Base-by-base conservation (phyloP, 1,140 invertebrate species). In the Stenopsyche tienmushanensis region DNA sequence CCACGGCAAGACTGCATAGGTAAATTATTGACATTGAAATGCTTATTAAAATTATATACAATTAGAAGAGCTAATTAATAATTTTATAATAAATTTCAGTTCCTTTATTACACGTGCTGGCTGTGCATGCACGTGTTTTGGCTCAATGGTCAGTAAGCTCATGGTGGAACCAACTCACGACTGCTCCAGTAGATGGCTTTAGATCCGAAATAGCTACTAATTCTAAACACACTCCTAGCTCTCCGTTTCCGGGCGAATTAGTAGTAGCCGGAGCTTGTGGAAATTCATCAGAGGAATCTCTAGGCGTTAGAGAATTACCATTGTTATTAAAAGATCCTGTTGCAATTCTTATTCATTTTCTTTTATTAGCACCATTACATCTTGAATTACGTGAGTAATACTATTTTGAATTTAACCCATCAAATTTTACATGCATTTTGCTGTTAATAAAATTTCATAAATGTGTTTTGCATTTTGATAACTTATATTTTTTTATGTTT, bases 1-100 rank as follows among this genome's bases (percentile, higher is more conserved):
- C 90, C 89, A 20, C 92, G 92, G 76, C 86, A 92, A 65, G 91
- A 94, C 71, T 94, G 93, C 77, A 92, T 96, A 72, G 89, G 63
- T 69, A 44, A 52, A 59, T 34, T 65, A 10, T 53, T 34, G 5
- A 34, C 13, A 63, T 53, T 21, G 15, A n/a, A n/a, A n/a, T n/a
- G n/a, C n/a, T n/a, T 29, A 29, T 64, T 53, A 50, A 59, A 52
- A 39, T 49, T 47, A 8, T 15, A 10, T 20, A 21, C 8, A 21
- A 3, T 52, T 8, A 17, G 10, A 3, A 49, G 3, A 57, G 21
- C 54, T 59, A 5, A 57, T 34, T 20, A 65, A 49, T 71, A 41
- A 54, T 63, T 71, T 68, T 55, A 66, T 70, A 5, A 34, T 34
- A 34, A 7, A 64, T 79, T 80, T 10, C 77, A 90, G 93, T 95